Percentiles rank a stretch among this genome's conserved stretches.
These are phyloP conservation scores for Echinarachnius parma DNA, from an alignment of 53 echinoderm and acorn worm species.

Conservation along the genomic window DNA sequence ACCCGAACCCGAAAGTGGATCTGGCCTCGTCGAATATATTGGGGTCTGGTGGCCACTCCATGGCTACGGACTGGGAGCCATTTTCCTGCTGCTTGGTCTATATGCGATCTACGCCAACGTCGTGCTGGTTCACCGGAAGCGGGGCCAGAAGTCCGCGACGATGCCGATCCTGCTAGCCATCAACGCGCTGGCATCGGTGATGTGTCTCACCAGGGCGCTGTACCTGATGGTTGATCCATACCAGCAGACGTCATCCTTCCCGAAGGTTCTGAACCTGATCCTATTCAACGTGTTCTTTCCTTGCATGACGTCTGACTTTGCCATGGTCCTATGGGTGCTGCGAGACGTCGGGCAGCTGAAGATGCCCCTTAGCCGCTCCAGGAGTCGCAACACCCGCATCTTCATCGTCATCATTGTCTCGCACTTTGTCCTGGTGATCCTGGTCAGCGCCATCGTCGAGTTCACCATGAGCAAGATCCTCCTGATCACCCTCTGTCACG, in stretches of 20 bases:
- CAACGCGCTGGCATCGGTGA: slow-evolving; percentile 50
- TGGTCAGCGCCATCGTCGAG: slow-evolving; percentile 45
- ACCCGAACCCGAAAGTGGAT: slow-evolving; percentile 9
- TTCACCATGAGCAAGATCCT: slow-evolving; percentile 34
- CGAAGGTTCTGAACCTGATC: slow-evolving; percentile 38
- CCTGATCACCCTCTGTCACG: slow-evolving; percentile 65
- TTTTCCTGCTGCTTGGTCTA: slow-evolving; percentile 50
- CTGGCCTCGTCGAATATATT: neutral
- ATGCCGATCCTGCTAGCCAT: slow-evolving; percentile 68
- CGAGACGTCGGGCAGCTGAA: slow-evolving; percentile 65
- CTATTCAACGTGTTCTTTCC: slow-evolving; percentile 73
- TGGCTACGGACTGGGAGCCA: slow-evolving; percentile 53
- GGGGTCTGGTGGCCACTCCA: slow-evolving; percentile 67
- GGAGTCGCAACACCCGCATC: slow-evolving; percentile 50
- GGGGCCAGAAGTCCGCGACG: slow-evolving; percentile 19
- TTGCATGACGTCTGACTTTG: slow-evolving; percentile 78
- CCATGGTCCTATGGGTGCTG: slow-evolving; percentile 71
- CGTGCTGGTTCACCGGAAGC: slow-evolving; percentile 20
- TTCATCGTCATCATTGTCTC: slow-evolving; percentile 44
- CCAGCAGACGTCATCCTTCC: slow-evolving; percentile 13
- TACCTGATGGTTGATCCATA: slow-evolving; percentile 69
- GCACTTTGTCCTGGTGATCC: slow-evolving; percentile 57
- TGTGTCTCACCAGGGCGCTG: slow-evolving; percentile 60
- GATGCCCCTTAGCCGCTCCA: slow-evolving; percentile 49
- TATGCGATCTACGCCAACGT: slow-evolving; percentile 64